Evolutionary conservation across 2,888 invertebrate species (phyloP).

Genomic region (Drosophila quinaria): DNA sequence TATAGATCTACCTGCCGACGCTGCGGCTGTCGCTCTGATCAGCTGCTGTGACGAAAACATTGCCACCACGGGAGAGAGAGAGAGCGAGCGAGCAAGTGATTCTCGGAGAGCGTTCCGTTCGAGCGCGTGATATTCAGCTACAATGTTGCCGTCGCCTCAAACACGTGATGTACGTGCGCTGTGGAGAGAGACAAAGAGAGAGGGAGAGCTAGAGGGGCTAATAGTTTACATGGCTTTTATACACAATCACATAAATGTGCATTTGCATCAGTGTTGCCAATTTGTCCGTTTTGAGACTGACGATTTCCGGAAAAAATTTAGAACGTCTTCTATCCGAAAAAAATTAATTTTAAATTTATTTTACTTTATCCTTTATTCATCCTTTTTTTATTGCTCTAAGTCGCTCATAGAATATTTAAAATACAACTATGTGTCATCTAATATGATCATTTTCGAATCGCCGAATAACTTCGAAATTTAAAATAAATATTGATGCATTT

Average conservation of each 20-base stretch:
- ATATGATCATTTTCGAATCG: no score
- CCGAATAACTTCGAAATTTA: no score
- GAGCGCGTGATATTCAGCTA: constrained; percentile 57
- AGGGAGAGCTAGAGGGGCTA: constrained; percentile 20
- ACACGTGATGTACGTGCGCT: constrained; percentile 63
- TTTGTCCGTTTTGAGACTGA: no score
- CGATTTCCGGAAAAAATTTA: no score
- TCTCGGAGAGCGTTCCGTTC: constrained; percentile 5
- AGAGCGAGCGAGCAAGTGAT: constrained; percentile 7
- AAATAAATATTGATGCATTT: no score
- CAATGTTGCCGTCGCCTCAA: constrained; percentile 39
- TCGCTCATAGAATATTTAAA: no score
- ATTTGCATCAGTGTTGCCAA: neutral
- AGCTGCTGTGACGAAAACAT: constrained; percentile 83
- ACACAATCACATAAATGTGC: neutral
- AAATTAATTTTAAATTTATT: no score
- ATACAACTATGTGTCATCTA: no score
- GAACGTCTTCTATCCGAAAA: no score
- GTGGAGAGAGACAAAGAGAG: constrained; percentile 24
- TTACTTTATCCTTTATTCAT: no score
- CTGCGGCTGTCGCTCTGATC: constrained; percentile 71
- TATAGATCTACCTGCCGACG: constrained; percentile 43
- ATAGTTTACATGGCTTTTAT: constrained; percentile 18
- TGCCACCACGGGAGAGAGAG: constrained; percentile 8
- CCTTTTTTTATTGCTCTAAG: no score